Evolutionary conservation across 2,888 invertebrate species (phyloP).

Genomic region (Cryptophagus acutangulus): DNA sequence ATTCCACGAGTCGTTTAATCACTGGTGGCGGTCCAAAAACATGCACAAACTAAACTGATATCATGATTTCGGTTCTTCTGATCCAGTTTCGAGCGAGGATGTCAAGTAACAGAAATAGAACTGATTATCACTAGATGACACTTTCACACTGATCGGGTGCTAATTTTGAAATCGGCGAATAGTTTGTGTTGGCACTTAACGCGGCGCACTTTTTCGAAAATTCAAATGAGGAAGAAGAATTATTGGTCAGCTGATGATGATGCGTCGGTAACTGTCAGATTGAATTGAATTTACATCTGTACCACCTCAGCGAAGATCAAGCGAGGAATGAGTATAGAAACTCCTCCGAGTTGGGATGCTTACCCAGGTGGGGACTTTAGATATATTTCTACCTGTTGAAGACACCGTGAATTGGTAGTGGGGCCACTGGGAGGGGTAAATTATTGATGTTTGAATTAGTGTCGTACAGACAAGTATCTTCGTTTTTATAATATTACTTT

Average conservation of each 20-base stretch:
- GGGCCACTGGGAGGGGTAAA: conserved; percentile 40
- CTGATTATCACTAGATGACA: conserved; percentile 33
- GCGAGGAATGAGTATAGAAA: conserved; percentile 43
- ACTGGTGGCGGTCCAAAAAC: conserved; percentile 12
- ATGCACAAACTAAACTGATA: conserved; percentile 10
- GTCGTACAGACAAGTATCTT: conserved; percentile 42
- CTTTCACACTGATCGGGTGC: conserved; percentile 39
- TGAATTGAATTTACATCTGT: conserved; percentile 16
- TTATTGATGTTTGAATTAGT: conserved; percentile 47
- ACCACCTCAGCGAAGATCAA: conserved; percentile 33
- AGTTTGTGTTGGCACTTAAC: conserved; percentile 36
- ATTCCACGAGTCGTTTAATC: too few relatives aligned
- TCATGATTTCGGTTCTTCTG: conserved; percentile 6
- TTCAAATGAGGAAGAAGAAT: neutral
- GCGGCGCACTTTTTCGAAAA: too few relatives aligned
- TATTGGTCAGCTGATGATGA: conserved; percentile 7
- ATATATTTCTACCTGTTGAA: conserved; percentile 40
- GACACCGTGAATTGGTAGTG: conserved; percentile 31
- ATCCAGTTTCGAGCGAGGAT: conserved; percentile 13
- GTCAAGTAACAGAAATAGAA: conserved; percentile 19
- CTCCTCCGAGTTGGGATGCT: conserved; percentile 42
- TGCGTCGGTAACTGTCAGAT: conserved; percentile 19
- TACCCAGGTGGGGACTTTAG: conserved; percentile 36
- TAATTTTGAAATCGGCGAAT: conserved; percentile 40
- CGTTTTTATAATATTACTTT: conserved; percentile 41